These are phyloP conservation scores for Eudemis profundana DNA, from an alignment of 2,888 invertebrate species.

Conservation along the genomic window DNA sequence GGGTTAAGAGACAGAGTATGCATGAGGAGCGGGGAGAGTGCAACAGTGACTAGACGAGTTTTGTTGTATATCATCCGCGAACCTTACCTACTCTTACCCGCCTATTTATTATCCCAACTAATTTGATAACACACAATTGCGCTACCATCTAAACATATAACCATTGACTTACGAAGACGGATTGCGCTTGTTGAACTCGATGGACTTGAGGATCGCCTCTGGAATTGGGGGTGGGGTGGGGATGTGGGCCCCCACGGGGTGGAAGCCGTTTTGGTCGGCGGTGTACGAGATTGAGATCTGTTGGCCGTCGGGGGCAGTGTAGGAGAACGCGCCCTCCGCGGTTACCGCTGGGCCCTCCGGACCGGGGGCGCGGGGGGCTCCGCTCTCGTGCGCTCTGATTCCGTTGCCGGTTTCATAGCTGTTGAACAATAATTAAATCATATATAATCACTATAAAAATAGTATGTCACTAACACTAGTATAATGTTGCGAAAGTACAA, in stretches of 20 bases:
- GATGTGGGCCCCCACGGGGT: conserved; percentile 86
- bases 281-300: conserved; percentile 87
- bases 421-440: conserved; percentile 49
- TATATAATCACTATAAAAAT: neutral
- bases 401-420: conserved; percentile 89
- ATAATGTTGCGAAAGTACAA: neutral
- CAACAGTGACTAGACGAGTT: no score
- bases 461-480: neutral
- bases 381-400: conserved; percentile 86
- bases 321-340: conserved; percentile 88
- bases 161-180: conserved; percentile 74
- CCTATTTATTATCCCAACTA: no score
- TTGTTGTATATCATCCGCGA: no score
- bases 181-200: conserved; percentile 79
- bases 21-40: no score
- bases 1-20: no score
- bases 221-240: conserved; percentile 85
- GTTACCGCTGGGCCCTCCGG: conserved; percentile 83
- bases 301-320: conserved; percentile 88
- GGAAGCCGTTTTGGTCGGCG: conserved; percentile 90
- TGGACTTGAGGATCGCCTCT: conserved; percentile 81
- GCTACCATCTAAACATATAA: neutral
- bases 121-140: no score
- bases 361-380: conserved; percentile 83
- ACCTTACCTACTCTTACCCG: no score